A percentile compares a stretch with the other conserved stretches of the same genome.
These are phyloP conservation scores for Drusus annulatus DNA, from an alignment of 1,140 invertebrate species.

Conservation along the genomic window DNA sequence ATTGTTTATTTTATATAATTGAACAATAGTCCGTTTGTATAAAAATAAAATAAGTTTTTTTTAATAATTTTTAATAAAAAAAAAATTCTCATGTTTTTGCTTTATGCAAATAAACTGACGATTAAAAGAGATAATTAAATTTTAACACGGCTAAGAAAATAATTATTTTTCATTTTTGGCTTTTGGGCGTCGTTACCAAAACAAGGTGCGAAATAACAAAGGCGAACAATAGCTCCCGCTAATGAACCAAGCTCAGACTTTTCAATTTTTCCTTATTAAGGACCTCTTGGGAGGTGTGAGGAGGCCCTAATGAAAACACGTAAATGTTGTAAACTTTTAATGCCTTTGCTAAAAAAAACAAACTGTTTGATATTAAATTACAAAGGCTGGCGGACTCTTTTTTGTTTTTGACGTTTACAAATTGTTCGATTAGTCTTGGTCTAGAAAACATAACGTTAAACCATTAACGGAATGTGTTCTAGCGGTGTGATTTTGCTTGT, in stretches of 20 bases:
- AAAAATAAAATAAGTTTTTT: too few species aligned
- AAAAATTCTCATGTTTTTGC: too few species aligned
- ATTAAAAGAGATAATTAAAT: constrained; percentile 5
- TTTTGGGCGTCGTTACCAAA: constrained; percentile 17
- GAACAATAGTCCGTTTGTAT: too few species aligned
- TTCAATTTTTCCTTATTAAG: constrained; percentile 47
- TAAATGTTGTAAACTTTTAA: constrained; percentile 47
- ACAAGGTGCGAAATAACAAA: constrained; percentile 40
- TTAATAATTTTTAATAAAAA: too few species aligned
- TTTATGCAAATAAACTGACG: too few species aligned
- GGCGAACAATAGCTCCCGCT: constrained; percentile 30
- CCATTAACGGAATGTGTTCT: constrained; percentile 30
- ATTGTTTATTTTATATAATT: too few species aligned
- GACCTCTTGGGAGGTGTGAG: constrained; percentile 4
- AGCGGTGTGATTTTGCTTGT: constrained; percentile 19
- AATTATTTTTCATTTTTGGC: constrained; percentile 26
- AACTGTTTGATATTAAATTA: constrained; percentile 46
- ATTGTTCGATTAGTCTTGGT: constrained; percentile 42
- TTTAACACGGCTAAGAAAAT: constrained; percentile 27
- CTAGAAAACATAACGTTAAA: constrained; percentile 19
- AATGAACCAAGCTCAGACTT: constrained; percentile 44
- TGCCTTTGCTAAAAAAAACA: constrained; percentile 34
- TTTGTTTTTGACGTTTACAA: constrained; percentile 45
- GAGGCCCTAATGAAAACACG: constrained; percentile 36
- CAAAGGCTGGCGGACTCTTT: constrained; percentile 17